phyloP scores from a whole-genome alignment of 2,113 vertebrate genomes.

The Sterna hirundo region DNA sequence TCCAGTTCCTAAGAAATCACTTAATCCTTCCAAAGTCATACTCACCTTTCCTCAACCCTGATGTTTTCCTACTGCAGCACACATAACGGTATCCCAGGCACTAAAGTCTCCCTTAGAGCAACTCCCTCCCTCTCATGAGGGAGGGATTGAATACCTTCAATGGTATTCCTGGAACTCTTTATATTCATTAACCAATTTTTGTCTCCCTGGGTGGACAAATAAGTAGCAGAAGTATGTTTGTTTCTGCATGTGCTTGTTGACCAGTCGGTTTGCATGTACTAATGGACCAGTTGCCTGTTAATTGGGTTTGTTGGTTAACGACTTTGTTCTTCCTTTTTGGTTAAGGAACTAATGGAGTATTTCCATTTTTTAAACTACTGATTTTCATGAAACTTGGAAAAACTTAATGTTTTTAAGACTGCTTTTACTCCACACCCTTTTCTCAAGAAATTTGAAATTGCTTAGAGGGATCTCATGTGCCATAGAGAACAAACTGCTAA shows the following conservation, averaged over 20 bases:
- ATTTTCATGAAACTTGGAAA: background rate
- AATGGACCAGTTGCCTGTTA: background rate
- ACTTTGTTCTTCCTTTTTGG: background rate
- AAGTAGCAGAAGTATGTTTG: background rate
- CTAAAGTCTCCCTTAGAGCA: background rate
- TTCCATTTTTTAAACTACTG: background rate
- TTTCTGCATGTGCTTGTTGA: background rate
- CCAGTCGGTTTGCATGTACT: background rate
- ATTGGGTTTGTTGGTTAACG: background rate
- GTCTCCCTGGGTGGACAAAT: background rate
- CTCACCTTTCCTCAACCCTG: background rate
- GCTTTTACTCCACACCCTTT: background rate
- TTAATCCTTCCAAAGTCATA: background rate
- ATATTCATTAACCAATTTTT: background rate
- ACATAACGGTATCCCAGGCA: background rate
- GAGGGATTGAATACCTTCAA: no score
- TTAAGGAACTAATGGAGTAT: background rate
- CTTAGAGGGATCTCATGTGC: rapidly evolving
- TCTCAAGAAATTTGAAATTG: background rate
- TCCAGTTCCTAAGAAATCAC: background rate
- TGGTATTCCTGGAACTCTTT: background rate
- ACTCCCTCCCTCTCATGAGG: background rate
- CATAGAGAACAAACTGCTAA: background rate
- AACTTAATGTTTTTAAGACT: background rate
- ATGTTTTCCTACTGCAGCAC: background rate